These are phyloP conservation scores for Cantharis flavilabris DNA, from an alignment of 2,888 invertebrate genomes.

Conservation along the genomic window DNA sequence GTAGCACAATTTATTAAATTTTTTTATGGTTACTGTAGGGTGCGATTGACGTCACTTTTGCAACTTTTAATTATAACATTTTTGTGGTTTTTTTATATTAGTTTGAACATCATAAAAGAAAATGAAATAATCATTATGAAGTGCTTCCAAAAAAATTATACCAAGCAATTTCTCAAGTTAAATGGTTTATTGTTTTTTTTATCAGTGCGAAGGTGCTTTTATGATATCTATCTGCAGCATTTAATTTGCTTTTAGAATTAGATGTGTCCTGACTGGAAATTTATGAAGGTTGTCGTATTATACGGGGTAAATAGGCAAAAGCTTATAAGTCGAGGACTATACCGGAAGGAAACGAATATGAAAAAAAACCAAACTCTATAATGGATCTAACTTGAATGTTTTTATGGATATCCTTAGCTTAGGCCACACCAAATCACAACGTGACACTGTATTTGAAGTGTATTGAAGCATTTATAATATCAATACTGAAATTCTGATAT, in stretches of 20 bases:
- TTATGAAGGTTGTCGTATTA: not conserved
- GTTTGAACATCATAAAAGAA: not conserved
- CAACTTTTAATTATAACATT: not conserved
- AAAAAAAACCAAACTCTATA: not conserved
- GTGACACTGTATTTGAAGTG: not conserved
- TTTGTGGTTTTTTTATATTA: not conserved
- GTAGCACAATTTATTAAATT: not conserved
- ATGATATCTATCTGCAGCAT: not conserved
- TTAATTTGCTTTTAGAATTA: not conserved
- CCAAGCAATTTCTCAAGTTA: not conserved
- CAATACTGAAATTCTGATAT: not conserved
- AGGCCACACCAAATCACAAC: not conserved
- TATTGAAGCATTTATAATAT: not conserved
- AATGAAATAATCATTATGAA: not conserved
- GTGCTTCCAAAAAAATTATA: not conserved
- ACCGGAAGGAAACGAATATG: not conserved
- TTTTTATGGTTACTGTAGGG: not conserved
- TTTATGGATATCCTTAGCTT: not conserved
- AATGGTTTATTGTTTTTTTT: not conserved
- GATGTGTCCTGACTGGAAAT: not conserved
- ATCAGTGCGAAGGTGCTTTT: not conserved
- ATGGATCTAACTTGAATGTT: not conserved
- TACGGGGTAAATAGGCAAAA: not conserved
- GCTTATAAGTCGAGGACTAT: not conserved
- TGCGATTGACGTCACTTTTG: not conserved